Evolutionary conservation across 2,113 vertebrate genomes (phyloP).

Genomic region (Dendropsophus ebraccatus): DNA sequence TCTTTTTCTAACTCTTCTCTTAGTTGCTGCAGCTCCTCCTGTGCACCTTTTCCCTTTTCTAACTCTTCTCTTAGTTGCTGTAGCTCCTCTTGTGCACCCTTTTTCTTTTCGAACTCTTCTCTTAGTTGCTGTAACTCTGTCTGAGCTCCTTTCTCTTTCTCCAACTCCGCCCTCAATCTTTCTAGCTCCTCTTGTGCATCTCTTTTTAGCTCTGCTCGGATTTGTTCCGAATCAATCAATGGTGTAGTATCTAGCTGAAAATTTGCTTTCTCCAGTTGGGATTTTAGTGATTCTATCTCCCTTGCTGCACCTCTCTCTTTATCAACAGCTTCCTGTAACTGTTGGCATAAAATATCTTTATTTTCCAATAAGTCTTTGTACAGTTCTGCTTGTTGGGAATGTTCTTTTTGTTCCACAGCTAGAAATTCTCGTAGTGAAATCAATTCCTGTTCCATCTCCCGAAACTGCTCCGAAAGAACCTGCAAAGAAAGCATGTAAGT

Average conservation of each 20-base stretch:
- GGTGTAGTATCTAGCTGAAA: background rate
- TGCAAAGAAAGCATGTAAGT: slow-evolving; percentile 62
- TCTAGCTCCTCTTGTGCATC: background rate
- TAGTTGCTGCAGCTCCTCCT: slow-evolving; percentile 45
- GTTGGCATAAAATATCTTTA: slow-evolving; percentile 63
- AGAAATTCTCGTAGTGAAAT: slow-evolving; percentile 66
- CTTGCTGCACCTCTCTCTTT: slow-evolving; percentile 48
- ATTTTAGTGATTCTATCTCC: background rate
- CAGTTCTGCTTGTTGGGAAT: slow-evolving; percentile 52
- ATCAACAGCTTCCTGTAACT: slow-evolving; percentile 61
- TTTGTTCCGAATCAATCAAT: background rate
- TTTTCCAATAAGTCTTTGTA: slow-evolving; percentile 71
- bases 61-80: slow-evolving; percentile 41
- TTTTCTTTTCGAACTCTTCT: background rate
- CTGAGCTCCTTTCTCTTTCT: slow-evolving; percentile 14
- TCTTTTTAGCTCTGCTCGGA: background rate
- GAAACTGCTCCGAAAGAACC: slow-evolving; percentile 81
- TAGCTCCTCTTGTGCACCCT: slow-evolving; percentile 16
- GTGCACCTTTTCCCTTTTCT: background rate
- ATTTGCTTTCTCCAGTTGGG: slow-evolving; percentile 9
- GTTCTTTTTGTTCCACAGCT: slow-evolving; percentile 71
- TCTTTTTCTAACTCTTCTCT: slow-evolving; percentile 25
- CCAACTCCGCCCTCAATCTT: slow-evolving; percentile 2
- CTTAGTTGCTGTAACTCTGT: slow-evolving; percentile 31
- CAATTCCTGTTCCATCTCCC: slow-evolving; percentile 81